These are phyloP conservation scores for Corythaixoides concolor DNA, from an alignment of 2,113 vertebrate species.

Conservation along the genomic window DNA sequence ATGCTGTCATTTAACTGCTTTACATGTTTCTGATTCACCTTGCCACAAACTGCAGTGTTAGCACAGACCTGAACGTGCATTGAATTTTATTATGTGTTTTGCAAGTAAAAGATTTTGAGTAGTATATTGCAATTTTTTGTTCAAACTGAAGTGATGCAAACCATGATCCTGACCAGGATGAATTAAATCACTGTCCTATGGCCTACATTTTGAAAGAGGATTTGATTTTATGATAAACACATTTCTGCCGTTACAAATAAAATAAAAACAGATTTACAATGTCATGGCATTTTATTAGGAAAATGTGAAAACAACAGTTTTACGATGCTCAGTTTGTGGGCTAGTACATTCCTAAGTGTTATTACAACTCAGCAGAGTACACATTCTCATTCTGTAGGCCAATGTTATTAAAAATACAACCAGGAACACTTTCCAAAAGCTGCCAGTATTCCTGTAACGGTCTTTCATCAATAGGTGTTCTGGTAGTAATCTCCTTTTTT, in stretches of 20 bases:
- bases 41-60: background rate
- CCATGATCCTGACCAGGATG: background rate
- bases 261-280: constrained; percentile 68
- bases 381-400: constrained; percentile 27
- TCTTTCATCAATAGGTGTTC: constrained; percentile 34
- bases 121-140: background rate
- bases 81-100: background rate
- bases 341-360: constrained; percentile 42
- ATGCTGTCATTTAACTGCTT: background rate
- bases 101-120: background rate
- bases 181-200: background rate
- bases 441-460: background rate
- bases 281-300: constrained; percentile 61
- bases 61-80: background rate
- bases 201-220: background rate
- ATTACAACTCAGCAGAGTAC: constrained; percentile 41
- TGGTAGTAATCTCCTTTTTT: background rate
- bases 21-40: background rate
- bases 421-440: background rate
- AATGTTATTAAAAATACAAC: constrained; percentile 34
- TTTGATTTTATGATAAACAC: constrained; percentile 60
- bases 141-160: background rate
- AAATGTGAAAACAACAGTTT: constrained; percentile 71
- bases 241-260: constrained; percentile 68
- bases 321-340: constrained; percentile 20